A percentile compares a stretch with the other conserved stretches of the same genome.
phyloP scores from a whole-genome alignment of 2,888 invertebrate species.

The Protula sp. region DNA sequence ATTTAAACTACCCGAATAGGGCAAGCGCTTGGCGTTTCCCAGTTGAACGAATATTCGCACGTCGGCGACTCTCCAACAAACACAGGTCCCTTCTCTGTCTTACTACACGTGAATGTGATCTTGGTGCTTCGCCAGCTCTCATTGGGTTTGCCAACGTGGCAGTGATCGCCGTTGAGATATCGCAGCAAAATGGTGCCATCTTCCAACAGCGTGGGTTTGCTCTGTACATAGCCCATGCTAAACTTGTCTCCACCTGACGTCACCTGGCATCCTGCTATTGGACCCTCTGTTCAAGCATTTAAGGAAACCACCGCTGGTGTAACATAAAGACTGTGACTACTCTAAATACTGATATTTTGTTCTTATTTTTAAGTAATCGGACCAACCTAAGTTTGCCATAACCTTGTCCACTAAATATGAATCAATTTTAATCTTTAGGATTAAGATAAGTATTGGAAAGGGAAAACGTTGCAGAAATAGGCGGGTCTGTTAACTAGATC shows the following conservation, averaged over 20 bases:
- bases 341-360: too few species aligned
- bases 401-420: too few species aligned
- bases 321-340: too few species aligned
- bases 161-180: not conserved
- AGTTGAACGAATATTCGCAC: not conserved
- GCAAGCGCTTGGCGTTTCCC: not conserved
- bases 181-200: not conserved
- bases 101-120: not conserved
- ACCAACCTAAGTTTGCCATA: too few species aligned
- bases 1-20: not conserved
- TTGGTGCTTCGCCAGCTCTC: not conserved
- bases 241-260: not conserved
- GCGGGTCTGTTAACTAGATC: too few species aligned
- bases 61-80: not conserved
- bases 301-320: too few species aligned
- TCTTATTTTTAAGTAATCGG: too few species aligned
- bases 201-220: not conserved
- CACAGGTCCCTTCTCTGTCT: not conserved
- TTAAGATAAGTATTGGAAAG: too few species aligned
- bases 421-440: too few species aligned
- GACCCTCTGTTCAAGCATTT: too few species aligned
- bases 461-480: too few species aligned
- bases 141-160: not conserved
- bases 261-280: not conserved
- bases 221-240: not conserved